Conservation (phyloP, 2,113 vertebrate species). For the Scopus umbretta region DNA sequence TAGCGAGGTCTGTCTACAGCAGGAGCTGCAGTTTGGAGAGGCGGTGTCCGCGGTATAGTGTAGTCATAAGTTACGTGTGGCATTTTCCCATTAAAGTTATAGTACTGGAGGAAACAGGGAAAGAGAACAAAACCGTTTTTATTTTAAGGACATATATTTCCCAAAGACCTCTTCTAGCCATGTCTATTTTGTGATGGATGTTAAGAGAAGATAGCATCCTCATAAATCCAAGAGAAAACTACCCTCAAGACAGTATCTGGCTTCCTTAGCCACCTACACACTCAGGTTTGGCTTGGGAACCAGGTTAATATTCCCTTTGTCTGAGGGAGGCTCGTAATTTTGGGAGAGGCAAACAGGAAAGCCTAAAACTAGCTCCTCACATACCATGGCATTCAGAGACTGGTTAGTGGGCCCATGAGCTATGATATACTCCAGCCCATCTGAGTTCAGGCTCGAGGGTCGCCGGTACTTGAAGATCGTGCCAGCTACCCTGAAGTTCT, state of each 20-base stretch:
- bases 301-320: not conserved
- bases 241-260: not conserved
- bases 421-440: conserved; percentile 88
- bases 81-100: conserved; percentile 88
- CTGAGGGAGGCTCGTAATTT: not conserved
- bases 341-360: not conserved
- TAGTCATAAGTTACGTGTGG: conserved; percentile 86
- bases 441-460: conserved; percentile 74
- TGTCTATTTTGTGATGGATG: not conserved
- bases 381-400: conserved; percentile 83
- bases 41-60: conserved; percentile 71
- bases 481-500: conserved; percentile 87
- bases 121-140: not conserved
- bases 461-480: conserved; percentile 87
- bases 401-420: conserved; percentile 86
- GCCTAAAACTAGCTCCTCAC: not conserved
- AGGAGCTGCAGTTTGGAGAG: conserved; percentile 54
- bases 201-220: not conserved
- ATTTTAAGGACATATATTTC: not conserved
- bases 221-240: not conserved
- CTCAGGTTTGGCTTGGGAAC: not conserved
- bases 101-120: conserved; percentile 73
- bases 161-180: not conserved
- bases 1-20: conserved; percentile 14
- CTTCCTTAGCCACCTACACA: not conserved